phyloP scores from a whole-genome alignment of 2,888 invertebrate species.

The Dromius quadrimaculatus region DNA sequence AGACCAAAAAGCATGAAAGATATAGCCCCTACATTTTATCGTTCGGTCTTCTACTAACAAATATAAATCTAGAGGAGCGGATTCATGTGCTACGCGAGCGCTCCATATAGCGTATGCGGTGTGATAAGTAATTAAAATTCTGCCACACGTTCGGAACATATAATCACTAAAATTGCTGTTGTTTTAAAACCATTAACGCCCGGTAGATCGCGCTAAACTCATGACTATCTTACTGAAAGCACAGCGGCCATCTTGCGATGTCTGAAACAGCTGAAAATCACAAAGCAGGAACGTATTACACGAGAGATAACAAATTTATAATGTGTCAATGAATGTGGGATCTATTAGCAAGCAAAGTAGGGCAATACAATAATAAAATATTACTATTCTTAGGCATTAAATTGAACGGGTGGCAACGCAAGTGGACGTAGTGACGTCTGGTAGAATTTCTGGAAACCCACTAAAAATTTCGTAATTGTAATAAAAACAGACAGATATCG shows the following conservation, averaged over 20 bases:
- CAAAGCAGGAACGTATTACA: no score
- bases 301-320: no score
- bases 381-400: no score
- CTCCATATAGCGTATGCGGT: background rate
- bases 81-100: background rate
- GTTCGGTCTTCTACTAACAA: slow-evolving; percentile 38
- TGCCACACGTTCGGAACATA: slow-evolving; percentile 49
- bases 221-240: background rate
- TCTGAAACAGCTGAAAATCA: slow-evolving; percentile 32
- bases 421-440: no score
- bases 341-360: no score
- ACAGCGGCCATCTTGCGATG: slow-evolving; percentile 13
- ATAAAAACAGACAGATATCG: no score
- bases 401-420: no score
- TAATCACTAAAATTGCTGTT: slow-evolving; percentile 42
- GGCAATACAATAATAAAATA: no score
- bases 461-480: no score
- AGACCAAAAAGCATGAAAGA: slow-evolving; percentile 10
- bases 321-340: no score
- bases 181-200: slow-evolving; percentile 47
- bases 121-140: slow-evolving; percentile 50
- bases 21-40: slow-evolving; percentile 30
- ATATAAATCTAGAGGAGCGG: slow-evolving; percentile 37
- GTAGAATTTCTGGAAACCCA: no score
- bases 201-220: background rate